Evolutionary conservation across 2,888 invertebrate species (phyloP), one percentile per base, ranked within the genome.

Genomic region (Cyclophora punctaria): DNA sequence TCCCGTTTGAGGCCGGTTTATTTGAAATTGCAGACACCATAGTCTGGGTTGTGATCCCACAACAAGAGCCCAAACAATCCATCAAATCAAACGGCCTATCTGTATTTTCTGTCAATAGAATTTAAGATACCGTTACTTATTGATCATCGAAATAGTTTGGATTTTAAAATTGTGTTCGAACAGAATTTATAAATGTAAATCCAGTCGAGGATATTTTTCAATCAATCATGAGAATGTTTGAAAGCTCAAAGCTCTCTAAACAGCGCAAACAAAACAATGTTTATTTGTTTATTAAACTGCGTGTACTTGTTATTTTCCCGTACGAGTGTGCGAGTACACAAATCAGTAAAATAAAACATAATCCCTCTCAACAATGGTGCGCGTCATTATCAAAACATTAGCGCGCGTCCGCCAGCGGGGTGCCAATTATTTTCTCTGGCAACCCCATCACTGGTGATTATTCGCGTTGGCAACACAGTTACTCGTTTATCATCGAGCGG

Each of bases 381-480:
- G 80, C 81, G 77, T 81, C 80, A 85, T 86, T 86, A 86, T 79
- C 75, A 83, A 82, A 88, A 87, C 83, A 87, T 80, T 80, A 80
- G 71, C 80, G 76, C 78, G 74, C 76, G 81, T 64, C 70, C 63
- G 71, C 63, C 86, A 73, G 81, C 85, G 83, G 87, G 87, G 83
- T 69, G 87, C 87, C 87, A 87, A 88, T 88, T 88, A 88, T 83
- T 80, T 75, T 67, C 63, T 63, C 71, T 78, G 71, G 79, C 80
- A 86, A 81, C 86, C 86, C 86, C 78, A 81, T 83, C 84, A 68
- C 63, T 64, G 64, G 62, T 74, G 73, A 76, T 75, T 76, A 76
- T 76, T 71, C 69, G 70, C 68, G 57, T 63, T 82, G 73, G 82
- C 75, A 80, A 83, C 82, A 85, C 79, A 67, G 76, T 78, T 72